Evolutionary conservation across 2,797 vertebrate genomes (phyloP).

Genomic region (Leuciscus waleckii): DNA sequence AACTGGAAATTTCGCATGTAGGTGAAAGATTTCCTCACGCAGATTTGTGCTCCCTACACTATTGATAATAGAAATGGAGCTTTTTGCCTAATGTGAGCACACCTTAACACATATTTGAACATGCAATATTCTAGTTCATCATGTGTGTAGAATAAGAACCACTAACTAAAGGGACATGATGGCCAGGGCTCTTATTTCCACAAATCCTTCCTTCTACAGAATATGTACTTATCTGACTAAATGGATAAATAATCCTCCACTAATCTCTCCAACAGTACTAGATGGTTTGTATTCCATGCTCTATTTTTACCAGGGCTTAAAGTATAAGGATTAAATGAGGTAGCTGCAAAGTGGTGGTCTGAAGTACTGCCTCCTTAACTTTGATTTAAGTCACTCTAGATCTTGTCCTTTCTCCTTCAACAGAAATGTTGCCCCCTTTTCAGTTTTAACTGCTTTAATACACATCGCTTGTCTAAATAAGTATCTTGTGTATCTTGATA

Average conservation of each 20-base stretch:
- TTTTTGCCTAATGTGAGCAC: not conserved
- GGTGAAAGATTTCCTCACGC: not conserved
- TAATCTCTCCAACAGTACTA: constrained; percentile 66
- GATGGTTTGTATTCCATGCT: constrained; percentile 59
- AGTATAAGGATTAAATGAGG: constrained; percentile 65
- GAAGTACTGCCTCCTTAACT: constrained; percentile 43
- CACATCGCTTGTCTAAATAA: not conserved
- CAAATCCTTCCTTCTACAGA: constrained; percentile 27
- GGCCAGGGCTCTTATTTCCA: not conserved
- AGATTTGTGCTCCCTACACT: no score
- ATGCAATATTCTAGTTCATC: not conserved
- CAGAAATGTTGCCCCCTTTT: not conserved
- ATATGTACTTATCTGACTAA: constrained; percentile 63
- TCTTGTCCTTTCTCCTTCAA: not conserved
- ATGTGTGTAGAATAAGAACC: not conserved
- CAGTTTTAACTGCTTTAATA: not conserved
- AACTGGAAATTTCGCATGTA: not conserved
- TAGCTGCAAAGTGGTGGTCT: constrained; percentile 31
- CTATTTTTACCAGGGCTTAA: constrained; percentile 74
- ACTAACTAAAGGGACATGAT: not conserved
- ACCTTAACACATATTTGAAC: not conserved
- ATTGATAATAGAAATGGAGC: not conserved
- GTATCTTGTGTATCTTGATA: not conserved
- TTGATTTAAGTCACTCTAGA: not conserved
- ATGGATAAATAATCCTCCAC: constrained; percentile 70